These are phyloP conservation scores for Pogonomyrmex barbatus DNA, from an alignment of 1,140 invertebrate genomes.

Conservation along the genomic window DNA sequence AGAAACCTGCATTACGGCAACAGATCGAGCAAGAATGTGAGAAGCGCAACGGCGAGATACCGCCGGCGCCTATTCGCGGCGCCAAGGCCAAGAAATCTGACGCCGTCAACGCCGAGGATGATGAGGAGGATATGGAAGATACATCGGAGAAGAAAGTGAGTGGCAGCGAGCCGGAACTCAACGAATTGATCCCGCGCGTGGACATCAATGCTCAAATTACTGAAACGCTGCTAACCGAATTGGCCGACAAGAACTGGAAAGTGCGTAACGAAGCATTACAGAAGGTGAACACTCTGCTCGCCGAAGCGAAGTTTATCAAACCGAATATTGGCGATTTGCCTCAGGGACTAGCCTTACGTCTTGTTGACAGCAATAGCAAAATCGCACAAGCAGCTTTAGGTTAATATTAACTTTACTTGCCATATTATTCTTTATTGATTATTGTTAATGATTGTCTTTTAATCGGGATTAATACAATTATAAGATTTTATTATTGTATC, in stretches of 20 bases:
- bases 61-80: conserved; percentile 91
- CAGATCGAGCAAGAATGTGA: conserved; percentile 96
- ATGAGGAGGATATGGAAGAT: conserved; percentile 87
- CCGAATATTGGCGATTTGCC: conserved; percentile 94
- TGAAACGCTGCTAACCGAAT: conserved; percentile 91
- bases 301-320: conserved; percentile 93
- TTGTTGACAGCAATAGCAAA: conserved; percentile 96
- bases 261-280: conserved; percentile 93
- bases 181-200: conserved; percentile 90
- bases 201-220: conserved; percentile 96
- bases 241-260: conserved; percentile 98
- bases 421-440: neutral
- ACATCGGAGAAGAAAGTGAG: conserved; percentile 84
- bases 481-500: neutral
- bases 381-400: conserved; percentile 92
- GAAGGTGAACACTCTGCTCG: conserved; percentile 92
- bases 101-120: conserved; percentile 81
- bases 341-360: conserved; percentile 90
- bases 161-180: conserved; percentile 86
- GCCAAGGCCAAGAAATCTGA: conserved; percentile 75
- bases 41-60: conserved; percentile 90
- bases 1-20: conserved; percentile 94
- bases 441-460: neutral
- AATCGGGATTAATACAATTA: conserved; percentile 1
- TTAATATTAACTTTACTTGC: neutral